phyloP scores from a whole-genome alignment of 2,797 vertebrate species.

The Arnoldichthys spilopterus region DNA sequence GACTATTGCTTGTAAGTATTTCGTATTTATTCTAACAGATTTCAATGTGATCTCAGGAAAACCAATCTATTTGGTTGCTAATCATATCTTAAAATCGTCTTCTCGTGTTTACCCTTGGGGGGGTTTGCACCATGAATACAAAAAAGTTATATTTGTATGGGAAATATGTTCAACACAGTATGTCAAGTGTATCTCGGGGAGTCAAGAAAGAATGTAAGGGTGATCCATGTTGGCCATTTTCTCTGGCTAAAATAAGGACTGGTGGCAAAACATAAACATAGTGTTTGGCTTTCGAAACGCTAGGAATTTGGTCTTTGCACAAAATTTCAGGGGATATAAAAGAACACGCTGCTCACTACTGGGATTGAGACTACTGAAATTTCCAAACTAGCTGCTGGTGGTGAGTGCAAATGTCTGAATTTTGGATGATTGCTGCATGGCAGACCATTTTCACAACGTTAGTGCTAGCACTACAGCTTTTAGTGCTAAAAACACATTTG shows the following conservation, averaged over 20 bases:
- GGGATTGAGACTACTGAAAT: neutral
- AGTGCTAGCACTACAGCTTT: too few species aligned
- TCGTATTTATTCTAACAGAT: neutral
- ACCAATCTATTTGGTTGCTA: neutral
- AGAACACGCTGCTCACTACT: conserved; percentile 41
- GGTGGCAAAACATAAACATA: conserved; percentile 23
- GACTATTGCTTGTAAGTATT: neutral
- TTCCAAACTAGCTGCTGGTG: conserved; percentile 4
- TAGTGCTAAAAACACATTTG: neutral
- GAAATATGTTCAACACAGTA: conserved; percentile 6
- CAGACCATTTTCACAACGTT: neutral
- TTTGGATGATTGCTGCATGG: neutral
- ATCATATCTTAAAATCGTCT: conserved; percentile 1
- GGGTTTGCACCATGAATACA: neutral
- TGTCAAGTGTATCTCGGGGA: conserved; percentile 5
- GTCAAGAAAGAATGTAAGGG: conserved; percentile 7
- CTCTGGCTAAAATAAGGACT: conserved; percentile 28
- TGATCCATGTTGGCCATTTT: conserved; percentile 15
- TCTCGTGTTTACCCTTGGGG: neutral
- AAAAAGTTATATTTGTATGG: conserved; percentile 11
- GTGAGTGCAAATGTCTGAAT: neutral
- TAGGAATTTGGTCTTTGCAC: conserved; percentile 52
- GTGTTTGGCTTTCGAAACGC: conserved; percentile 42
- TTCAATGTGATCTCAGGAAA: conserved; percentile 39
- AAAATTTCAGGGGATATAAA: neutral